A percentile compares a stretch with the other conserved stretches of the same genome.
Evolutionary conservation across 1,140 invertebrate species (phyloP).

Genomic region (Musca domestica): DNA sequence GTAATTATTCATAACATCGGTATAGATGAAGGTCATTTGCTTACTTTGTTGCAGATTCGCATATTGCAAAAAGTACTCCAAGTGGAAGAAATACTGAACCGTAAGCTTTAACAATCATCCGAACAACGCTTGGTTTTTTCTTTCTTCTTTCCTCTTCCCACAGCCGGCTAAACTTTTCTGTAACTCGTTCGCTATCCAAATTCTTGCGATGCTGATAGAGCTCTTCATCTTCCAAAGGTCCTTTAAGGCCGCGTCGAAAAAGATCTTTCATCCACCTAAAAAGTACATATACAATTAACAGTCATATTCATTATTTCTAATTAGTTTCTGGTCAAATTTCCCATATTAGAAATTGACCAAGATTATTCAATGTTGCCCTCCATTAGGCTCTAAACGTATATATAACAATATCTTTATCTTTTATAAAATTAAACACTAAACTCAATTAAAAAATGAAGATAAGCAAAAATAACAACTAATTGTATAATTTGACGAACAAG

Average conservation of each 20-base stretch:
- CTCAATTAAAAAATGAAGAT: no score
- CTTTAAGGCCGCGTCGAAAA: slow-evolving; percentile 53
- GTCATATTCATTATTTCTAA: no score
- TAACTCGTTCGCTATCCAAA: slow-evolving; percentile 44
- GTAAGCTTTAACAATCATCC: slow-evolving; percentile 58
- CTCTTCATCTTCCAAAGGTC: slow-evolving; percentile 55
- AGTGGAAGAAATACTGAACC: slow-evolving; percentile 56
- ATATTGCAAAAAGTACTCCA: slow-evolving; percentile 56
- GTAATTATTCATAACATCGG: slow-evolving; percentile 1
- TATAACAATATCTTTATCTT: background rate
- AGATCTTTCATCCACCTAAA: slow-evolving; percentile 54
- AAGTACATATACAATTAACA: no score
- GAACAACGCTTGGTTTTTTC: slow-evolving; percentile 57
- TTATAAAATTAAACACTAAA: no score
- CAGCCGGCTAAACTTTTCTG: slow-evolving; percentile 41
- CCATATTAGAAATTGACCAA: background rate
- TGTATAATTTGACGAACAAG: no score
- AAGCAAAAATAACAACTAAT: no score
- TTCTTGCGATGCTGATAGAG: slow-evolving; percentile 53
- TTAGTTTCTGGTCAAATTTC: no score
- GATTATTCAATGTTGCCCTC: background rate
- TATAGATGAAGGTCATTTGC: slow-evolving; percentile 24
- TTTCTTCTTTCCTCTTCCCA: slow-evolving; percentile 46
- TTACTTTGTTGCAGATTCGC: slow-evolving; percentile 60
- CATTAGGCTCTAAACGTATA: background rate